Conservation (phyloP, 2,797 vertebrate genomes). For the Anguilla pacifica region DNA sequence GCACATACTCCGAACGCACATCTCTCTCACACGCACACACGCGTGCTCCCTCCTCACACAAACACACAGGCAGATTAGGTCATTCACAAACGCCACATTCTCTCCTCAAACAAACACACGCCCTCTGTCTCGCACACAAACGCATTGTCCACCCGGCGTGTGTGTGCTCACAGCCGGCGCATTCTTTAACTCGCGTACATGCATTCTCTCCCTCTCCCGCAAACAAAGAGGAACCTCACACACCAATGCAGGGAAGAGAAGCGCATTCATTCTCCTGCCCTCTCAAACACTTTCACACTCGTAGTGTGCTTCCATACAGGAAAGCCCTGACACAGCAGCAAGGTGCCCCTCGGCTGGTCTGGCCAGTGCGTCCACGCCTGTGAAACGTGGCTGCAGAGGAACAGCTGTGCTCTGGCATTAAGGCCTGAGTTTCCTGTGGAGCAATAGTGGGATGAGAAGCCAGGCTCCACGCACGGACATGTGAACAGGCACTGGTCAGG, state of each 20-base stretch:
- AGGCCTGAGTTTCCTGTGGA: background rate
- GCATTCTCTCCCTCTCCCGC: background rate
- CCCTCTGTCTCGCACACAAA: background rate
- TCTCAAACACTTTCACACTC: background rate
- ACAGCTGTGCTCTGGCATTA: background rate
- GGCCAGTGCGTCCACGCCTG: background rate
- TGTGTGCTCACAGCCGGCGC: background rate
- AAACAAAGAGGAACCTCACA: constrained; percentile 26
- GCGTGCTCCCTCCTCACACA: background rate
- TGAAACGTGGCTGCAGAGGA: background rate
- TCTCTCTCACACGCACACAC: background rate
- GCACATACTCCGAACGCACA: background rate
- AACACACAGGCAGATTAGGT: background rate
- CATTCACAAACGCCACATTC: background rate
- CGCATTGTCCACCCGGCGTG: background rate
- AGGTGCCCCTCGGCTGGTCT: background rate
- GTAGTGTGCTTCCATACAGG: background rate
- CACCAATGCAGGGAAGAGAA: constrained; percentile 56
- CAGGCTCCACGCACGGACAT: background rate
- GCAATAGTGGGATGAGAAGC: background rate
- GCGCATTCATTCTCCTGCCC: background rate
- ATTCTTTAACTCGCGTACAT: background rate
- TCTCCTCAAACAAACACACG: background rate
- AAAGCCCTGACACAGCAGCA: background rate
- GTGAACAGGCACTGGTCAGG: background rate